Conservation (phyloP, 2,797 vertebrate genomes). For the Phrynocephalus vlangalii region DNA sequence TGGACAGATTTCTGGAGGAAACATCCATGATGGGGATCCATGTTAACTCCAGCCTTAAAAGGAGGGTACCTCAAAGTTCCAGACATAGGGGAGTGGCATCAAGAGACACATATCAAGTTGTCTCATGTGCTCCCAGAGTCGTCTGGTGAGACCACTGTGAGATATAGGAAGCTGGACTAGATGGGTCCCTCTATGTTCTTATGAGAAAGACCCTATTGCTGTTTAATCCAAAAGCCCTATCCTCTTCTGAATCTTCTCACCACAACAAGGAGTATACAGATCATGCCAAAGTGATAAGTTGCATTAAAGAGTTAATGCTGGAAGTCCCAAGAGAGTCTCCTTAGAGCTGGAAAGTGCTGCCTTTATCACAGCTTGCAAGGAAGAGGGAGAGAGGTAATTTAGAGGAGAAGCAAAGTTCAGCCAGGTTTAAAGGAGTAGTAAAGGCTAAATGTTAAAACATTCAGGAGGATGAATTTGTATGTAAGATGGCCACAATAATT, state of each 20-base stretch:
- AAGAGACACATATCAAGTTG: too few species aligned
- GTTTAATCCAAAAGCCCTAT: neutral
- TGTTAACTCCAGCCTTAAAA: too few species aligned
- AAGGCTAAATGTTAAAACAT: conserved; percentile 31
- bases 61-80: too few species aligned
- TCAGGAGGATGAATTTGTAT: conserved; percentile 3
- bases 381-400: neutral
- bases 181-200: neutral
- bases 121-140: too few species aligned
- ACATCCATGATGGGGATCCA: too few species aligned
- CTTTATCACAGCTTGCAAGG: neutral
- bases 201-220: neutral
- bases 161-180: too few species aligned
- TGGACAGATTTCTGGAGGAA: too few species aligned
- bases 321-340: too few species aligned
- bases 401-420: conserved; percentile 12
- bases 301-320: neutral
- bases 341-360: neutral
- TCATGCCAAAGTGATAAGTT: neutral
- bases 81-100: too few species aligned
- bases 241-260: neutral
- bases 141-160: too few species aligned
- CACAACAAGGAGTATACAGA: neutral
- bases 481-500: conserved; percentile 15
- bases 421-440: neutral